phyloP scores from a whole-genome alignment of 1,140 invertebrate species.

The Trinorchestia longiramus region DNA sequence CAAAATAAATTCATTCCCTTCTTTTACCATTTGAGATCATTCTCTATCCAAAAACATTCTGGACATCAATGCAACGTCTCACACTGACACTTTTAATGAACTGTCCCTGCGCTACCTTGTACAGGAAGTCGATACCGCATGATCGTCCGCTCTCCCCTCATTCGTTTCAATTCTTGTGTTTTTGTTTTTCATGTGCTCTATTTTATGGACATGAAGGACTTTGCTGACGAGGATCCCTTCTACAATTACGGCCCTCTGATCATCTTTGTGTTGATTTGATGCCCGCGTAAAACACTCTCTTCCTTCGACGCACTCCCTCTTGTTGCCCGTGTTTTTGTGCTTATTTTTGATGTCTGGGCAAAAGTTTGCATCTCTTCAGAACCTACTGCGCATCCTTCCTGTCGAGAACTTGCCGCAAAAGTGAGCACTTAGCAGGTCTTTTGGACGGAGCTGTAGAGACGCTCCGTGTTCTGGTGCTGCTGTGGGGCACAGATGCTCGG shows the following conservation, averaged over 20 bases:
- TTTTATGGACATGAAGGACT: neutral
- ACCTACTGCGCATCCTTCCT: neutral
- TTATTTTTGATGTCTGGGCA: neutral
- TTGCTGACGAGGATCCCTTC: neutral
- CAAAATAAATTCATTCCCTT: no score
- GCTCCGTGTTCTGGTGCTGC: neutral
- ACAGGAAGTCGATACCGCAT: neutral
- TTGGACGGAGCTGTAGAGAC: neutral
- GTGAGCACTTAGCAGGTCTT: constrained; percentile 34
- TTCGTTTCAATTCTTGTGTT: neutral
- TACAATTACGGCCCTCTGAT: constrained; percentile 17
- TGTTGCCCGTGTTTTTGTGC: constrained; percentile 25
- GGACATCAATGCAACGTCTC: no score
- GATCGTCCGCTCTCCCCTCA: neutral
- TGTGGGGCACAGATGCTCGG: neutral
- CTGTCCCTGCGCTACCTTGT: neutral
- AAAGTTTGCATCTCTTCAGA: constrained; percentile 23
- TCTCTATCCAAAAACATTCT: no score
- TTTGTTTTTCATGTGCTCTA: neutral
- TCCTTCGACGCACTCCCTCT: neutral
- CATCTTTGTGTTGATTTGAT: constrained; percentile 16
- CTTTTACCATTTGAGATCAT: no score
- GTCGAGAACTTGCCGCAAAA: constrained; percentile 33
- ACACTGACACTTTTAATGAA: no score
- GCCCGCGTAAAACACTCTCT: neutral